A percentile compares a stretch with the other conserved stretches of the same genome.
Conservation (phyloP, 1,140 invertebrate genomes). For the Drosophila kanapiae region DNA sequence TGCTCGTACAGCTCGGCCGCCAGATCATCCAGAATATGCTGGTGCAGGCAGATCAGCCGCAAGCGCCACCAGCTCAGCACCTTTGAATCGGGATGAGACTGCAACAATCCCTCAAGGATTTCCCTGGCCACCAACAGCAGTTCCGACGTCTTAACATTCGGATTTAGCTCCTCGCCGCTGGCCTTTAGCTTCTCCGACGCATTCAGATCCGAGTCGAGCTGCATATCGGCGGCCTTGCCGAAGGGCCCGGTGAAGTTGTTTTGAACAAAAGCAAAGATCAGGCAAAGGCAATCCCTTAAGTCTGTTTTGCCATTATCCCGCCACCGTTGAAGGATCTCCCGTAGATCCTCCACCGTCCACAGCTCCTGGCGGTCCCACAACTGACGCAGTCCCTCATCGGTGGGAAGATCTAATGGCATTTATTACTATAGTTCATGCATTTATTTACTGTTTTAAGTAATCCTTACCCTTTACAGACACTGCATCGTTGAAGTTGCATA, state of each 20-base stretch:
- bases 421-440: not conserved
- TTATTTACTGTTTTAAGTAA: too few relatives aligned
- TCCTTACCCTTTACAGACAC: slow-evolving; percentile 38
- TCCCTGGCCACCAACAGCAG: slow-evolving; percentile 89
- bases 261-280: too few relatives aligned
- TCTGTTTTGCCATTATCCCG: too few relatives aligned
- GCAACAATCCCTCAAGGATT: slow-evolving; percentile 87
- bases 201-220: slow-evolving; percentile 22
- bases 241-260: too few relatives aligned
- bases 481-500: slow-evolving; percentile 71
- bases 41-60: slow-evolving; percentile 90
- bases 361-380: too few relatives aligned
- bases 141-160: slow-evolving; percentile 88
- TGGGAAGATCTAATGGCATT: slow-evolving; percentile 24
- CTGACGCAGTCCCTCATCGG: slow-evolving; percentile 42
- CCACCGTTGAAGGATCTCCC: too few relatives aligned
- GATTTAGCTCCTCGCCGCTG: slow-evolving; percentile 88
- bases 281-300: too few relatives aligned
- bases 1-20: slow-evolving; percentile 88
- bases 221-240: slow-evolving; percentile 60
- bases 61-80: slow-evolving; percentile 90
- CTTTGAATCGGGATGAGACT: slow-evolving; percentile 75
- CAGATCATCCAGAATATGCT: slow-evolving; percentile 90
- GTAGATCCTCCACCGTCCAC: too few relatives aligned
- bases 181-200: slow-evolving; percentile 78